phyloP scores from a whole-genome alignment of 2,888 invertebrate species.

The Hymenopus coronatus region DNA sequence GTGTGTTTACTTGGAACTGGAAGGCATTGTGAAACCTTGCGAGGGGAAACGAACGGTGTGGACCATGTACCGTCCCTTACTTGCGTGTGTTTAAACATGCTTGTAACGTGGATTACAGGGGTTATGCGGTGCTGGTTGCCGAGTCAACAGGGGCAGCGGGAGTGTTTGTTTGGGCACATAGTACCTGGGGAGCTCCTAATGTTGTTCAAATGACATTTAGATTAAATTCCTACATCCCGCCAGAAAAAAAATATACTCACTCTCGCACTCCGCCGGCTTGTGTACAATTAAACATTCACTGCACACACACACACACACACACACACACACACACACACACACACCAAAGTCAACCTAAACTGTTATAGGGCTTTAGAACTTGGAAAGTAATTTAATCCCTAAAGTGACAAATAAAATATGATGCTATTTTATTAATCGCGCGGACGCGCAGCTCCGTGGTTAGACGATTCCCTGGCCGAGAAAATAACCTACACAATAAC shows the following conservation, averaged over 20 bases:
- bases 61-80: not conserved
- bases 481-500: not conserved
- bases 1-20: not conserved
- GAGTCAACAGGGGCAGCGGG: constrained; percentile 1
- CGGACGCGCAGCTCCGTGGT: not conserved
- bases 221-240: constrained; percentile 43
- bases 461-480: not conserved
- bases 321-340: too few species aligned
- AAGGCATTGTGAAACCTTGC: not conserved
- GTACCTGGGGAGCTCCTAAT: constrained; percentile 32
- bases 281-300: constrained; percentile 37
- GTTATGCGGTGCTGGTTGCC: constrained; percentile 1
- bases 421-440: constrained; percentile 5
- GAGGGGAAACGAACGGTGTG: not conserved
- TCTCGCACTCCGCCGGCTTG: not conserved
- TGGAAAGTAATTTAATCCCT: constrained; percentile 14
- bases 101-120: not conserved
- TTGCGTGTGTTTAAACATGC: constrained; percentile 2
- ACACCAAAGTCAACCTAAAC: not conserved
- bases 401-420: constrained; percentile 20
- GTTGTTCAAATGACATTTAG: constrained; percentile 45
- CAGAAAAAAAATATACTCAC: constrained; percentile 34
- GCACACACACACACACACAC: too few species aligned
- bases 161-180: constrained; percentile 7
- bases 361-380: not conserved